Evolutionary conservation across 2,888 invertebrate species (phyloP), one percentile per base, ranked within the genome.

Genomic region (Spilosoma lubricipeda): DNA sequence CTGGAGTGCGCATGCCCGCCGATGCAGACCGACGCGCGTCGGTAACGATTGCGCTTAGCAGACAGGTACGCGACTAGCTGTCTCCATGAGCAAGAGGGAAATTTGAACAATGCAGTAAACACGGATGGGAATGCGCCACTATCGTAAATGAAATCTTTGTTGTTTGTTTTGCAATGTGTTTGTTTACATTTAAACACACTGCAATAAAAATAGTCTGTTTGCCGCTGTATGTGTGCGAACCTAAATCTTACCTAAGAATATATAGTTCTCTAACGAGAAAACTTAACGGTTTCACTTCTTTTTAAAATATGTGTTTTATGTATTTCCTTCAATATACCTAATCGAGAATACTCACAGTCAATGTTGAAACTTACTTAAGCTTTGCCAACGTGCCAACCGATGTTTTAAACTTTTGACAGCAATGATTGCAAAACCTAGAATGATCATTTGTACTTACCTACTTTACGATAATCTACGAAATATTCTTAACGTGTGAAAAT

Each of bases 21-120:
- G 91, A 92, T 94, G 95, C 95, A 95, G 94, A 93, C 93, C 92
- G 93, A 90, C 92, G 92, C 90, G 92, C 86, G 89, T 90, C 88
- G 89, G 92, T 95, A 95, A 95, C 95, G 95, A 95, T 95, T 95
- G 93, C 91, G 92, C 89, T 86, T 85, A 88, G 89, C 89, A 92
- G 92, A 92, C 93, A 92, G 91, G 91, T 91, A 93, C 92, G 92
- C 93, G 95, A 93, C 95, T 93, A 87, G 90, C 92, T 93, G 95
- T 95, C 95, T 94, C 94, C 95, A 88, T 76, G 83, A 87, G 82
- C 90, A 89, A 90, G 90, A 90, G 90, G 93, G 93, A 93, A 93
- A 93, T 93, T 94, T 90, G 86, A 94, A 93, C 91, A 89, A 90
- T 93, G 92, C 93, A 92, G 90, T 88, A 90, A 80, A 91, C 79